Evolutionary conservation across 2,797 vertebrate genomes (phyloP).

Genomic region (Scleropages formosus): DNA sequence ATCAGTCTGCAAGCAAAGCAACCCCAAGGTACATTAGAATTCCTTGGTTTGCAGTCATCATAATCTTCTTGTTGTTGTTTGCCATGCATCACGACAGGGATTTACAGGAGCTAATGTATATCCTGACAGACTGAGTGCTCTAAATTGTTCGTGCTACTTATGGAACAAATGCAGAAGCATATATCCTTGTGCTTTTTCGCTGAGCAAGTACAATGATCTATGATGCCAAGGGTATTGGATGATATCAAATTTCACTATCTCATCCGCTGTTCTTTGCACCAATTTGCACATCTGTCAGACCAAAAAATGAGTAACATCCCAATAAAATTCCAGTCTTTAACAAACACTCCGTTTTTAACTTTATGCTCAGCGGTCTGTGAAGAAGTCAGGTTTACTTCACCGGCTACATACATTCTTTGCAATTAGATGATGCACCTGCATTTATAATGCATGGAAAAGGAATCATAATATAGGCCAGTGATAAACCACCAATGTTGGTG

Average conservation of each 20-base stretch:
- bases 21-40: slow-evolving; percentile 7
- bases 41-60: slow-evolving; percentile 8
- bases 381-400: too few relatives aligned
- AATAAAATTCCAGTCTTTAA: too few relatives aligned
- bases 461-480: too few relatives aligned
- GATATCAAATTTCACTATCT: background rate
- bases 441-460: too few relatives aligned
- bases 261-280: background rate
- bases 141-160: slow-evolving; percentile 10
- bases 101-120: slow-evolving; percentile 3
- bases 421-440: too few relatives aligned
- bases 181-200: background rate
- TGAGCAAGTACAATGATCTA: slow-evolving; percentile 13
- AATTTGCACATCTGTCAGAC: background rate
- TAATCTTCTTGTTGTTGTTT: slow-evolving; percentile 2
- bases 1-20: slow-evolving; percentile 8
- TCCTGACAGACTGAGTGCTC: slow-evolving; percentile 22
- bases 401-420: too few relatives aligned
- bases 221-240: background rate
- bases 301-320: background rate
- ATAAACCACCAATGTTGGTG: too few relatives aligned
- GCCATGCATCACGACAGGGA: background rate
- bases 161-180: slow-evolving; percentile 14
- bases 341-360: too few relatives aligned
- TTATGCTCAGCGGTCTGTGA: too few relatives aligned